Evolutionary conservation across 2,113 vertebrate species (phyloP).

Genomic region (Ancistrus triradiatus): DNA sequence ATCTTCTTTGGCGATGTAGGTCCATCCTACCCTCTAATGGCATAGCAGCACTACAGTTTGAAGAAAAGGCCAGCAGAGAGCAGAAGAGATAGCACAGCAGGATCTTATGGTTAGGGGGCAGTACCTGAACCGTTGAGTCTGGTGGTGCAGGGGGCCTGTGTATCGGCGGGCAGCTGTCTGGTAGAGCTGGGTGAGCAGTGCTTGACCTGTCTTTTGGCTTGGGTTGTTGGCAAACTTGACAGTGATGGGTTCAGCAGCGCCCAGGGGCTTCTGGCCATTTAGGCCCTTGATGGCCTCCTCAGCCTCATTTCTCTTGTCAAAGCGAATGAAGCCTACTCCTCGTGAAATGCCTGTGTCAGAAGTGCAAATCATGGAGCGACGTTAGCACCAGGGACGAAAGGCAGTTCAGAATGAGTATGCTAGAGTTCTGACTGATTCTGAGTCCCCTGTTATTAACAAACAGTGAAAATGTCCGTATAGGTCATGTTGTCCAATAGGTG

Average conservation of each 20-base stretch:
- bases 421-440: not conserved
- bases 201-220: slow-evolving; percentile 92
- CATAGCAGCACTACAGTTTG: slow-evolving; percentile 67
- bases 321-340: slow-evolving; percentile 94
- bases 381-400: slow-evolving; percentile 47
- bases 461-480: too few species aligned
- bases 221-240: slow-evolving; percentile 97
- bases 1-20: not conserved
- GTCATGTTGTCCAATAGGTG: too few species aligned
- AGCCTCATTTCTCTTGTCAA: slow-evolving; percentile 92
- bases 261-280: slow-evolving; percentile 91
- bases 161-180: slow-evolving; percentile 87
- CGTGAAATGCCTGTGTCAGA: slow-evolving; percentile 81
- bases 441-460: too few species aligned
- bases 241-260: slow-evolving; percentile 88
- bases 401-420: not conserved
- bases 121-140: slow-evolving; percentile 94
- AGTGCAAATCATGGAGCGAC: slow-evolving; percentile 45
- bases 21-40: slow-evolving; percentile 56
- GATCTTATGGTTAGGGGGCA: slow-evolving; percentile 21
- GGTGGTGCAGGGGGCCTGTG: slow-evolving; percentile 85
- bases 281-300: slow-evolving; percentile 95
- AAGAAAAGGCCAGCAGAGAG: slow-evolving; percentile 47
- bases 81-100: slow-evolving; percentile 20
- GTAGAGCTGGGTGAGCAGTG: slow-evolving; percentile 90